Percentiles rank a stretch among this genome's conserved stretches.
Conservation (phyloP, 2,797 vertebrate genomes). For the Sitta carolinensis region DNA sequence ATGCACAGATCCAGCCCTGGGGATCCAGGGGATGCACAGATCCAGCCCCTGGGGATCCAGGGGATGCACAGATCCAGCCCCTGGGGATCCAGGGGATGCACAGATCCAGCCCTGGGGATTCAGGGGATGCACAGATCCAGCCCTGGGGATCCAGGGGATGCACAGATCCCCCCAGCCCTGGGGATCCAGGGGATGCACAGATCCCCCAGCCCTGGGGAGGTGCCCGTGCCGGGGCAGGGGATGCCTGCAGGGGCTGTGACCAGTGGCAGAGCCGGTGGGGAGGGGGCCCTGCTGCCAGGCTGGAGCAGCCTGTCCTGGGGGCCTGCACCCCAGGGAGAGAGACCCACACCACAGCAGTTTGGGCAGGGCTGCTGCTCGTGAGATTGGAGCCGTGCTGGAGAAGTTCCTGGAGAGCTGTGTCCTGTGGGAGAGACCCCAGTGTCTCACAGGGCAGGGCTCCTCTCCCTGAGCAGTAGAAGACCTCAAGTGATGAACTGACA, state of each 20-base stretch:
- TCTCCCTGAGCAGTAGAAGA: neutral
- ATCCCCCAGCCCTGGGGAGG: neutral
- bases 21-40: neutral
- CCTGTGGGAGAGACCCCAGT: fast-evolving
- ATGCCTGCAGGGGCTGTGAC: neutral
- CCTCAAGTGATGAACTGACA: fast-evolving
- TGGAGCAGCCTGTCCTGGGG: neutral
- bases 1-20: neutral
- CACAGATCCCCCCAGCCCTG: neutral
- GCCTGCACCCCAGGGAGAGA: neutral
- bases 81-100: neutral
- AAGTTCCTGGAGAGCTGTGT: fast-evolving
- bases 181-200: no score
- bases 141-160: neutral
- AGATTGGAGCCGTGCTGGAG: fast-evolving
- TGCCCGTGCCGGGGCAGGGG: fast-evolving
- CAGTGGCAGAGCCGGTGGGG: no score
- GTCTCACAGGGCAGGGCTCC: neutral
- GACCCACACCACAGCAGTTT: neutral
- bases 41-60: no score
- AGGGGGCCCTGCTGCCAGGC: neutral
- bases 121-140: neutral
- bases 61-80: neutral
- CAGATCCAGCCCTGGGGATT: neutral
- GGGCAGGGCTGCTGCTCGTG: fast-evolving